Conservation (phyloP, 2,888 invertebrate genomes). For the Coleophora deauratella region DNA sequence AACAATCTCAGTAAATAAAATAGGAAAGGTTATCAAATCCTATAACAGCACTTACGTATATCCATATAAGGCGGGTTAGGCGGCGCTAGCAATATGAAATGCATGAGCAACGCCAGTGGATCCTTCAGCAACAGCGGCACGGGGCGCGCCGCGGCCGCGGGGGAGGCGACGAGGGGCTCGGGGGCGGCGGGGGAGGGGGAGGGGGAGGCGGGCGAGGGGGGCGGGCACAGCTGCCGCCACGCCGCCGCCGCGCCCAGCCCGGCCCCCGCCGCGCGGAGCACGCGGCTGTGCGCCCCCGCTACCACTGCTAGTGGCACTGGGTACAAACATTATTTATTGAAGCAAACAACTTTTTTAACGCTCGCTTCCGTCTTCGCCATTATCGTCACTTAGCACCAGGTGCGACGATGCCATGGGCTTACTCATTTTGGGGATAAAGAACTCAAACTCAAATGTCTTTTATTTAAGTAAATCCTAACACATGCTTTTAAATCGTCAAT, state of each 20-base stretch:
- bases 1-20: no score
- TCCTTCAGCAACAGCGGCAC: constrained; percentile 91
- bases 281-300: constrained; percentile 87
- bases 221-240: constrained; percentile 29
- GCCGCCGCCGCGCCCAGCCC: constrained; percentile 33
- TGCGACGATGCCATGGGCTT: no score
- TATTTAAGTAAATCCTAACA: no score
- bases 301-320: constrained; percentile 92
- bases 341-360: no score
- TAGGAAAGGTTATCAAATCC: no score
- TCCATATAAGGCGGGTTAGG: constrained; percentile 80
- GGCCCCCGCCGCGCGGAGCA: constrained; percentile 52
- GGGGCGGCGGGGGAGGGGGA: constrained; percentile 29
- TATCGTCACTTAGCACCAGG: no score
- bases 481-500: no score
- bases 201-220: constrained; percentile 18
- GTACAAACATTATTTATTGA: constrained; percentile 11
- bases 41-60: constrained; percentile 83
- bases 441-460: no score
- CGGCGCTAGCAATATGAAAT: constrained; percentile 89
- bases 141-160: constrained; percentile 31
- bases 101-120: constrained; percentile 88
- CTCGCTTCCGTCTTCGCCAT: no score
- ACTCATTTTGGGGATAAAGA: no score
- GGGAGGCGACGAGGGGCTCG: constrained; percentile 29